Conservation (phyloP, 2,113 vertebrate genomes). For the Xenotilapia longispinis region DNA sequence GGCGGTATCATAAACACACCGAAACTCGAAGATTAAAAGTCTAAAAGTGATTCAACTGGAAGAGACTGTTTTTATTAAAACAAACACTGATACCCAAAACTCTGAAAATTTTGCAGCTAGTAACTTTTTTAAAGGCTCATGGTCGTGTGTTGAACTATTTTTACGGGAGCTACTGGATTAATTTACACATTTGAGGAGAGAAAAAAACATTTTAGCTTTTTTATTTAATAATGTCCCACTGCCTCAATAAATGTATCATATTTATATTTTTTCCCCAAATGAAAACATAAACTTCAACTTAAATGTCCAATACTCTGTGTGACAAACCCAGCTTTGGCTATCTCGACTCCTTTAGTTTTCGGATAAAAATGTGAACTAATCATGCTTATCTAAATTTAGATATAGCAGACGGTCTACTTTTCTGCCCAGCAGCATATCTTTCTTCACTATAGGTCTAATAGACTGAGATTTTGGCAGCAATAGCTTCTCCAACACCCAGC, state of each 20-base stretch:
- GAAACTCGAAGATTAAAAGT: not conserved
- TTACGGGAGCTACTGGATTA: not conserved
- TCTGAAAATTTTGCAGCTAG: not conserved
- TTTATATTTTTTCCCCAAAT: not conserved
- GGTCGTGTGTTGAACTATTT: not conserved
- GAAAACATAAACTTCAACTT: not conserved
- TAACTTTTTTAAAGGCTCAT: conserved; percentile 19
- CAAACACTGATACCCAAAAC: not conserved
- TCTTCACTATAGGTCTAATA: conserved; percentile 55
- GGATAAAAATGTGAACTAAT: conserved; percentile 24
- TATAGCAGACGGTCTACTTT: conserved; percentile 9
- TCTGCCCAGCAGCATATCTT: conserved; percentile 35
- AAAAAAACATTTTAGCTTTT: not conserved
- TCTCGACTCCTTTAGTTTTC: not conserved
- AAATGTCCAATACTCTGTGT: not conserved
- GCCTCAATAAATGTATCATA: not conserved
- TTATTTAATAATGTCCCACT: not conserved
- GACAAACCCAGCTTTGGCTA: not conserved
- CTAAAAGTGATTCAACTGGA: not conserved
- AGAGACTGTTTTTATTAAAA: not conserved
- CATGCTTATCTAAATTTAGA: conserved; percentile 22
- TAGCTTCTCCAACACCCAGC: conserved; percentile 40
- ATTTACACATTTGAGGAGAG: not conserved
- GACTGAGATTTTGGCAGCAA: conserved; percentile 57
- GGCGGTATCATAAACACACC: conserved; percentile 8